Evolutionary conservation across 2,113 vertebrate species (phyloP), one percentile per base, ranked within the genome.

Genomic region (Echinops telfairi): DNA sequence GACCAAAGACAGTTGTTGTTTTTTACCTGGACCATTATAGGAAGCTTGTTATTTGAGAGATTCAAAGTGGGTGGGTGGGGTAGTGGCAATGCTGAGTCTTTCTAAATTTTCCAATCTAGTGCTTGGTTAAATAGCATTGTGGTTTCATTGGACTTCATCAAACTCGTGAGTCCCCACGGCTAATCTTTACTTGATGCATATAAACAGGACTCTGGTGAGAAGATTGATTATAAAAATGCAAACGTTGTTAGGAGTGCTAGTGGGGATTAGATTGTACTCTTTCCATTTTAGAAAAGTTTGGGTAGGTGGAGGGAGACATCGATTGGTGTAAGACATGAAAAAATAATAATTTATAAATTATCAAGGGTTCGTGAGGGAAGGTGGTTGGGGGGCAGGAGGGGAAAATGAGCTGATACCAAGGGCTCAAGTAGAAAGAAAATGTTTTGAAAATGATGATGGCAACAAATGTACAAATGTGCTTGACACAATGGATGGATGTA

Each of bases 61-160:
- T 89, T 96, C 77, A n/a, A 82, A 70, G 33, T 78, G 66, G 0
- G 78, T 36, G 38, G 43, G 19, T 53, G 47, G 89, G 47, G 31
- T 70, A 77, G 82, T 94, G 82, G 4, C 77, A 47, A 84, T 75
- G 92, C 31, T 53, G 33, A 89, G 68, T 89, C 40, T 93, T 90
- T 89, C 53, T 84, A 7, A 93, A 29, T 64, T 89, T 93, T 92
- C 53, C 22, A 62, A 1, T 47, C 38, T 88, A 82, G 16, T 29
- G 40, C n/a, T 88, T 84, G 23, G 10, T 81, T 90, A 91, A 82
- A 47, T 12, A 79, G 29, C 3, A 38, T 43, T 87, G 3, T 81
- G 40, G 43, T 57, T 29, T 96, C 29, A n/a, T 23, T 75, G 36
- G 29, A 79, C 7, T 53, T 79, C 2, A 53, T 27, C 29, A 53